Evolutionary conservation across 2,797 vertebrate species (phyloP).

Genomic region (Thripadectes ignobilis): DNA sequence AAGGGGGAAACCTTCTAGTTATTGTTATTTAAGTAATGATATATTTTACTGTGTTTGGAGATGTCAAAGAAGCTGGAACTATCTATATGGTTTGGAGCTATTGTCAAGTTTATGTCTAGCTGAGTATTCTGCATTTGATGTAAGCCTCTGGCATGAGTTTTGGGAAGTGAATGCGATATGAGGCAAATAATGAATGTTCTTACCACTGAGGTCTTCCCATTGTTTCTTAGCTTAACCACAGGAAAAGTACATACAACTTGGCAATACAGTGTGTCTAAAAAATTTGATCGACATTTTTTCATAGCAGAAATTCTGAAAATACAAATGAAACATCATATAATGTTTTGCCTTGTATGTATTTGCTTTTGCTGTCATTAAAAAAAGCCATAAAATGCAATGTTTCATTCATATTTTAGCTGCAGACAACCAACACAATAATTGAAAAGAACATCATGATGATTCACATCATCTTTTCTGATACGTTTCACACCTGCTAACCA

Average conservation of each 20-base stretch:
- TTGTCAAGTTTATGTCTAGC: neutral
- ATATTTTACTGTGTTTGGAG: neutral
- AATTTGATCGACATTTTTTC: neutral
- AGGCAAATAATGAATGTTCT: neutral
- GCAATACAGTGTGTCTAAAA: neutral
- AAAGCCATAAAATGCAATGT: neutral
- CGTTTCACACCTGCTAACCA: constrained; percentile 7
- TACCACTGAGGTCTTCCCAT: neutral
- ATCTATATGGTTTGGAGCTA: neutral
- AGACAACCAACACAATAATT: neutral
- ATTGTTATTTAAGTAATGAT: neutral
- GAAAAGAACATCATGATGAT: constrained; percentile 3
- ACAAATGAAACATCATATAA: neutral
- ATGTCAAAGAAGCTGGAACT: neutral
- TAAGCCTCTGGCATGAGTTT: neutral
- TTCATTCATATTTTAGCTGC: constrained; percentile 11
- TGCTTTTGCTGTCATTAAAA: neutral
- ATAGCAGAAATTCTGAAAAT: neutral
- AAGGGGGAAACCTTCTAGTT: neutral
- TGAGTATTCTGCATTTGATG: neutral
- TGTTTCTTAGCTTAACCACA: neutral
- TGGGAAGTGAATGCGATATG: neutral
- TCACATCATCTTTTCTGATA: neutral
- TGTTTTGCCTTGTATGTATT: neutral
- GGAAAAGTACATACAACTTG: neutral